Evolutionary conservation across 2,797 vertebrate genomes (phyloP).

Genomic region (Pelochelys cantorii): DNA sequence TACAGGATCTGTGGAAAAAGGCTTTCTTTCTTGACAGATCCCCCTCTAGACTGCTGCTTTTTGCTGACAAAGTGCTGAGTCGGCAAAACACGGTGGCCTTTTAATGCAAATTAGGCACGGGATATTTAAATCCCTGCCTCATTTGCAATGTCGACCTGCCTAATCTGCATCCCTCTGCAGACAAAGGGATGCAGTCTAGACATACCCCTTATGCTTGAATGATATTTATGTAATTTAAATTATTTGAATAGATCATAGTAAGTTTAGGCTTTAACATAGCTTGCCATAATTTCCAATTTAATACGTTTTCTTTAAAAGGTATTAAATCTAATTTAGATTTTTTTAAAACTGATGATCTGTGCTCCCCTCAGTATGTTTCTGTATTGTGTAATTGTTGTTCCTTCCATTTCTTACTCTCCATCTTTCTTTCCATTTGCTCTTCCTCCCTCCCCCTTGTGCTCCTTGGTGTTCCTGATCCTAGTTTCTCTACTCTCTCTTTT

Average conservation of each 20-base stretch:
- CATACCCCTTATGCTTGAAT: background rate
- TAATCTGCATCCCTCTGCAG: too few relatives aligned
- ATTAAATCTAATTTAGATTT: background rate
- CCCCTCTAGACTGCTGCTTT: too few relatives aligned
- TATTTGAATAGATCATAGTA: background rate
- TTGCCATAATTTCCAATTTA: background rate
- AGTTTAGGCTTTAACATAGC: background rate
- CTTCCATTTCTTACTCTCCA: background rate
- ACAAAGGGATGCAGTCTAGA: too few relatives aligned
- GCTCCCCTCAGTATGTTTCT: background rate
- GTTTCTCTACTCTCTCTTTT: background rate
- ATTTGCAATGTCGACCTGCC: too few relatives aligned
- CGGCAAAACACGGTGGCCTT: too few relatives aligned
- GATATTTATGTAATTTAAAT: background rate
- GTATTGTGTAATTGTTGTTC: background rate
- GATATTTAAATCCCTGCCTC: too few relatives aligned
- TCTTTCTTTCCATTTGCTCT: background rate
- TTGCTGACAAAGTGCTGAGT: too few relatives aligned
- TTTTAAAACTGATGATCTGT: background rate
- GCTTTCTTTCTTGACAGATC: too few relatives aligned
- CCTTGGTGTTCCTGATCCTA: background rate
- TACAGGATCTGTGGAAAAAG: too few relatives aligned
- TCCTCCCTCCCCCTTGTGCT: too few relatives aligned
- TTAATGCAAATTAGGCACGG: too few relatives aligned
- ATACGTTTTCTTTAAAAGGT: background rate